Conservation (phyloP, 2,113 vertebrate species). For the Leptosomus discolor region DNA sequence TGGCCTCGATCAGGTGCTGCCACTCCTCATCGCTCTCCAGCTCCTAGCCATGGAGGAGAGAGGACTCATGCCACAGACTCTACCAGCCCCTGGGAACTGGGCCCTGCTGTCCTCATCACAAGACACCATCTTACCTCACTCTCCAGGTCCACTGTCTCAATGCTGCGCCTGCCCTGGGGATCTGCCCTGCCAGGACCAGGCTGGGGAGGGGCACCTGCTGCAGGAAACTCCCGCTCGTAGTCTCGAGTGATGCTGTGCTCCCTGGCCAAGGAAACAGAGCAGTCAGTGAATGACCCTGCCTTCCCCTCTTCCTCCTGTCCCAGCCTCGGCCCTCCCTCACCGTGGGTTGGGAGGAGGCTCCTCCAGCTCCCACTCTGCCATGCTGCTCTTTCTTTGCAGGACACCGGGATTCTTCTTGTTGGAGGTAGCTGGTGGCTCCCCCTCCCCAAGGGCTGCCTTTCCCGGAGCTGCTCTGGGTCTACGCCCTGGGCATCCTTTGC, state of each 20-base stretch:
- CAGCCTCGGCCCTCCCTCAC: conserved; percentile 35
- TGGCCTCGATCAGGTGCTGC: conserved; percentile 72
- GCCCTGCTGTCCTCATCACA: background rate
- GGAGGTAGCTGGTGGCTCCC: background rate
- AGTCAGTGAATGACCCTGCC: background rate
- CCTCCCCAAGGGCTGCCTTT: background rate
- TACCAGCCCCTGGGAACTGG: background rate
- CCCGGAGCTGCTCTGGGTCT: background rate
- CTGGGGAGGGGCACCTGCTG: background rate
- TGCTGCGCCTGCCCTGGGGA: background rate
- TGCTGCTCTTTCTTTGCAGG: background rate
- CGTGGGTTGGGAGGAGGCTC: background rate
- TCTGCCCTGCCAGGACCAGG: background rate
- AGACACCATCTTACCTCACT: conserved; percentile 66
- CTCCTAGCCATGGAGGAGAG: conserved; percentile 56
- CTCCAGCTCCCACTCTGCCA: conserved; percentile 29
- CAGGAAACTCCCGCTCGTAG: conserved; percentile 75
- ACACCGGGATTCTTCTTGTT: background rate
- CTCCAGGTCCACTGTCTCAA: conserved; percentile 61
- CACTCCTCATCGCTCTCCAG: conserved; percentile 82
- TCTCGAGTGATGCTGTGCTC: conserved; percentile 77
- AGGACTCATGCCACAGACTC: background rate
- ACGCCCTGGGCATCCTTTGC: background rate
- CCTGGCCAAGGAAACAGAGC: conserved; percentile 24
- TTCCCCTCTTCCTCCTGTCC: background rate